Base-by-base conservation (phyloP, 2,113 vertebrate genomes). In the Brachyhypopomus gauderio region DNA sequence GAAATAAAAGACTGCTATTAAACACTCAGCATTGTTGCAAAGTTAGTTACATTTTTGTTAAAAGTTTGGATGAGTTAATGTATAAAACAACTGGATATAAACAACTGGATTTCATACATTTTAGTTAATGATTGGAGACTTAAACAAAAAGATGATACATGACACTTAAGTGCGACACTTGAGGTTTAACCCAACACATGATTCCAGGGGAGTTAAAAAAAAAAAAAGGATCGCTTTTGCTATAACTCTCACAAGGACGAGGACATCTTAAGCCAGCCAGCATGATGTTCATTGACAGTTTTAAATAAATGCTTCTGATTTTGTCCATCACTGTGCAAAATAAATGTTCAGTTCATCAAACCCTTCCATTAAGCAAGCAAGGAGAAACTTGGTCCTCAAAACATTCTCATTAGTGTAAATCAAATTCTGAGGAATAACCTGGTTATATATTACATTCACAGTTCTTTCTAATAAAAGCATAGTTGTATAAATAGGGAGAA, bases 1-100 rank as follows among this genome's bases (percentile, higher is more conserved):
- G 87, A 86, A 96, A 96, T 96, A 97, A 97, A 96, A 84, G 17
- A 59, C 9, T 4, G 41, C 60, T 69, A 84, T 25, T 74, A 55
- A 75, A 77, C 58, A 77, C 38, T 90, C 59, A 86, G 89, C 88
- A 85, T 74, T 90, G 80, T 52, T 12, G 12, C 30, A 52, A 52
- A 12, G 45, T 14, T 11, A 70, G 16, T 36, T 67, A 67, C 20
- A 30, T 30, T 66, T 22, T 83, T 22, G 30, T 75, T 55, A 62
- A 23, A 38, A 0, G 9, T 0, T 4, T 62, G n/a, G 17, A 23
- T 72, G 2, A 56, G 56, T 56, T 30, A n/a, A 56, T 66, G 34
- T 56, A 36, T 22, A 69, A 78, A 8, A 58, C 23, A 7, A 27
- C 6, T 38, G 23, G 6, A 23, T 12, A 25, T 3, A 27, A 3